phyloP scores from a whole-genome alignment of 2,113 vertebrate species.

The Triplophysa rosa region DNA sequence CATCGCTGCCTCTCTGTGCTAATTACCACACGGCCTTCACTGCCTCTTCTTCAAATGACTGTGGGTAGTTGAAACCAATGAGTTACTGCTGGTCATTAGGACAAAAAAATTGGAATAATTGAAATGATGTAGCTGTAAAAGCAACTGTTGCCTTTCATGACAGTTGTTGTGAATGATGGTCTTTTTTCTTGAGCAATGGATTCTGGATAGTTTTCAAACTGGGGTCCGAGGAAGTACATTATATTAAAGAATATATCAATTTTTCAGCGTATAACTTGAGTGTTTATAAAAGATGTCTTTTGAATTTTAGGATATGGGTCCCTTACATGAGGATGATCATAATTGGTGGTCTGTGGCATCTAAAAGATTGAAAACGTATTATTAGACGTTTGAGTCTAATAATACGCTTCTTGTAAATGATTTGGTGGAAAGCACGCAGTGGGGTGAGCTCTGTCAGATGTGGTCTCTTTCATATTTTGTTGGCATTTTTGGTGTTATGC shows the following conservation, averaged over 20 bases:
- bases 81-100: slow-evolving; percentile 58
- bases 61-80: slow-evolving; percentile 53
- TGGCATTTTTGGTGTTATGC: slow-evolving; percentile 15
- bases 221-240: too few relatives aligned
- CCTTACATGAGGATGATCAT: too few relatives aligned
- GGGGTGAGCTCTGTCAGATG: slow-evolving; percentile 5
- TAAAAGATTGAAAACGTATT: not conserved
- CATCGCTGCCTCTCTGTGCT: slow-evolving; percentile 59
- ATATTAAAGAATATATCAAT: too few relatives aligned
- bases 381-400: not conserved
- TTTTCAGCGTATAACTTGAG: too few relatives aligned
- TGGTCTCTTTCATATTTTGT: slow-evolving; percentile 19
- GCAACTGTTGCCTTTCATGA: slow-evolving; percentile 13
- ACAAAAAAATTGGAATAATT: not conserved
- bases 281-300: too few relatives aligned
- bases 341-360: too few relatives aligned
- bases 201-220: not conserved
- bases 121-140: slow-evolving; percentile 44
- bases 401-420: not conserved
- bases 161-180: not conserved
- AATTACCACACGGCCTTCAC: slow-evolving; percentile 63
- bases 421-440: not conserved
- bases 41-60: slow-evolving; percentile 55
- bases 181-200: not conserved
- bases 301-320: too few relatives aligned